Conservation (phyloP, 2,797 vertebrate species). For the Aplochiton taeniatus region DNA sequence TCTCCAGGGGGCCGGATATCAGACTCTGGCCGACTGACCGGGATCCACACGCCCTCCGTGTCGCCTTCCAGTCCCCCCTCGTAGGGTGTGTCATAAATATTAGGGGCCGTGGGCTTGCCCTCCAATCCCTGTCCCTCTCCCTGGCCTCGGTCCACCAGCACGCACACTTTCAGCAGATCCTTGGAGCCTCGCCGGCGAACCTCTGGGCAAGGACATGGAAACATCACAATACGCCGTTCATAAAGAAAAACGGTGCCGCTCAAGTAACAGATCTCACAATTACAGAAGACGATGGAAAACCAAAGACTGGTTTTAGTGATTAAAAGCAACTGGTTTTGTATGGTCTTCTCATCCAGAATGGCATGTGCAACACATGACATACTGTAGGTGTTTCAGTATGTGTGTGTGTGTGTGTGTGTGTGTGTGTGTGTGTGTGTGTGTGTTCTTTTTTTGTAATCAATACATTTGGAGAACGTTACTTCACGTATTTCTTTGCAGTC, state of each 20-base stretch:
- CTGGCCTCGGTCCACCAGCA: constrained; percentile 82
- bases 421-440: neutral
- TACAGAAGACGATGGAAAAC: too few species aligned
- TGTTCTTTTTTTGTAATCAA: constrained; percentile 34
- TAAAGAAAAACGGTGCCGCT: neutral
- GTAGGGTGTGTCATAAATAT: constrained; percentile 90
- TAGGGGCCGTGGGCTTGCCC: constrained; percentile 64
- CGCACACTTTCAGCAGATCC: constrained; percentile 89
- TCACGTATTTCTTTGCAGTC: constrained; percentile 55
- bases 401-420: too few species aligned
- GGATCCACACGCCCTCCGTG: constrained; percentile 69
- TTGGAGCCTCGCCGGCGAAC: constrained; percentile 91
- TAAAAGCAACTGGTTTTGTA: too few species aligned
- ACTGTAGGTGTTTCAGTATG: too few species aligned
- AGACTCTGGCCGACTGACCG: constrained; percentile 83
- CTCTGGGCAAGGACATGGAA: constrained; percentile 67
- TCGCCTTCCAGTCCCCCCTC: constrained; percentile 77
- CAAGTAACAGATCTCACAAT: too few species aligned
- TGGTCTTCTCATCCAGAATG: too few species aligned
- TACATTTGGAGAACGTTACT: constrained; percentile 23
- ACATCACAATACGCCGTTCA: neutral
- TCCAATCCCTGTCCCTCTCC: constrained; percentile 64
- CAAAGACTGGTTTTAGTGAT: too few species aligned
- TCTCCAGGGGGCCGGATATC: constrained; percentile 86
- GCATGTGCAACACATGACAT: too few species aligned